Percentiles rank a stretch among this genome's conserved stretches.
These are phyloP conservation scores for Eudasyphora cyanicolor DNA, from an alignment of 2,888 invertebrate genomes.

Conservation along the genomic window DNA sequence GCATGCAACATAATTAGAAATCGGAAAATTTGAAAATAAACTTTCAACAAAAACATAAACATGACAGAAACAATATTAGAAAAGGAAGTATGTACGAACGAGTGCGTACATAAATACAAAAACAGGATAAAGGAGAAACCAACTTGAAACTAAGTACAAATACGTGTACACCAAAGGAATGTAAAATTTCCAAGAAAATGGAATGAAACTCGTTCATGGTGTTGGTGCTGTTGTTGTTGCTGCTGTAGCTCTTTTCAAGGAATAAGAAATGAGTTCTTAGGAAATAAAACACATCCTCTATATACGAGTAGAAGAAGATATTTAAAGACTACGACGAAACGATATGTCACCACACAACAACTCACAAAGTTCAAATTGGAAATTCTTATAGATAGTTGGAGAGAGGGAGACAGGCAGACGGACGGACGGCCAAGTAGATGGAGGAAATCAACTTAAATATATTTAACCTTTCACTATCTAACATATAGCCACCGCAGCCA, in stretches of 20 bases:
- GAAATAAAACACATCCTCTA: background rate
- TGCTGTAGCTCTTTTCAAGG: no score
- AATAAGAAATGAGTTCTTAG: constrained; percentile 26
- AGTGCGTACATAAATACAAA: no score
- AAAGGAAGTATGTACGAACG: background rate
- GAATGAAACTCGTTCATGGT: background rate
- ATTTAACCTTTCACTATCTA: background rate
- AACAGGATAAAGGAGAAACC: background rate
- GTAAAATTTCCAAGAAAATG: background rate
- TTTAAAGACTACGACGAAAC: background rate
- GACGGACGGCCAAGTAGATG: background rate
- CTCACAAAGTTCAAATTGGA: constrained; percentile 9
- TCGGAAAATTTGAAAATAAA: constrained; percentile 15
- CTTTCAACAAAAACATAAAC: background rate
- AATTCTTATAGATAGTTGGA: no score
- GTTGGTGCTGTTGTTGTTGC: background rate
- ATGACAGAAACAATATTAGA: background rate
- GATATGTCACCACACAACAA: constrained; percentile 5
- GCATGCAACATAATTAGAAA: constrained; percentile 11
- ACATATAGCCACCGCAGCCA: background rate
- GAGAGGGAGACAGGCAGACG: background rate
- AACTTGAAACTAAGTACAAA: background rate
- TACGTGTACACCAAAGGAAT: background rate
- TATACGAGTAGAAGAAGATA: constrained; percentile 8
- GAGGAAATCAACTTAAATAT: constrained; percentile 6